A percentile compares a stretch with the other conserved stretches of the same genome.
These are phyloP conservation scores for Temnothorax curvispinosus DNA, from an alignment of 1,140 invertebrate species.

Conservation along the genomic window DNA sequence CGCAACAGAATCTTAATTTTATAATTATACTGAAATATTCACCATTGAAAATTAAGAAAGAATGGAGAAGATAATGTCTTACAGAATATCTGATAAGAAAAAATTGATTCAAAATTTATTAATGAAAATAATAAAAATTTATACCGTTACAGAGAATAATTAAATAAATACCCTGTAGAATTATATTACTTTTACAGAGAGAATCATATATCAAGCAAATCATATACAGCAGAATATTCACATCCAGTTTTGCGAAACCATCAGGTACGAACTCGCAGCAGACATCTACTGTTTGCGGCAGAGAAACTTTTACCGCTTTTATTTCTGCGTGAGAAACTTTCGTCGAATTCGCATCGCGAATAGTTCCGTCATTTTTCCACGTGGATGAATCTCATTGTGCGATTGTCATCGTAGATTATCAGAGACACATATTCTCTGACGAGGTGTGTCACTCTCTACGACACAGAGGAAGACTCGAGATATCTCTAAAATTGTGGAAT, in stretches of 20 bases:
- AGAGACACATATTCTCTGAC: not conserved
- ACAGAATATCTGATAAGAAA: not conserved
- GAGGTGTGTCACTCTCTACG: not conserved
- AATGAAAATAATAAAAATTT: not conserved
- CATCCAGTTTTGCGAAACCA: constrained; percentile 12
- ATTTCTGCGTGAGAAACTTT: constrained; percentile 40
- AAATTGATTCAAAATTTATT: not conserved
- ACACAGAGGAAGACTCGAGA: not conserved
- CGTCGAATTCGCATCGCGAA: constrained; percentile 33
- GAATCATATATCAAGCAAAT: not conserved
- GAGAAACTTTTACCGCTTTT: constrained; percentile 36
- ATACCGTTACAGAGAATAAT: not conserved
- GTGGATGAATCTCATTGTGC: constrained; percentile 29
- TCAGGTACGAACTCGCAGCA: constrained; percentile 15
- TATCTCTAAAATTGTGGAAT: constrained; percentile 32
- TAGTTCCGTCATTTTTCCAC: constrained; percentile 47
- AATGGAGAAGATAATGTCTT: not conserved
- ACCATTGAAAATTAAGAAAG: not conserved
- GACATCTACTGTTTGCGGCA: constrained; percentile 3
- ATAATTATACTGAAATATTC: not conserved
- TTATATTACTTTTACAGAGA: not conserved
- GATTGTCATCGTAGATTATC: constrained; percentile 47
- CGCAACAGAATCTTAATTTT: constrained; percentile 12
- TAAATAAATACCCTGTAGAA: not conserved
- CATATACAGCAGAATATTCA: not conserved